Base-by-base conservation (phyloP, 2,888 invertebrate species). In the Acrobasis suavella region DNA sequence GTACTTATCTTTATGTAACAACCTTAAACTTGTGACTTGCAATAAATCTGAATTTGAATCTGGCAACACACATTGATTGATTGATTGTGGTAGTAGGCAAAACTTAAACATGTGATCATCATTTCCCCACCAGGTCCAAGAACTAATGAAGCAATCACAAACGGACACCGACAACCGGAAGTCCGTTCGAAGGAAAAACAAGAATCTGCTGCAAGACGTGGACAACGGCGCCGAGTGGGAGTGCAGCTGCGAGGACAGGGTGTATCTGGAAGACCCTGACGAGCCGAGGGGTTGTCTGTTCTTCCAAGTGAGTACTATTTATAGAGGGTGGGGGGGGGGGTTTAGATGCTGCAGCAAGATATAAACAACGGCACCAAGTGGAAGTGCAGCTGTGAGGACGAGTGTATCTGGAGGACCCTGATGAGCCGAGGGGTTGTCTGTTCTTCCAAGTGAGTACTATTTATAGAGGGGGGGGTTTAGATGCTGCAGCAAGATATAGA, bases 201-300 rank as follows among this genome's bases (percentile, higher is more conserved):
- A 84, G 60, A 89, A 90, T 49, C 38, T 89, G 0, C 72, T 87
- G 0, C 76, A 78, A 2, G 84, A 88, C 64, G 61, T 62, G 22
- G 69, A 69, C 22, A 66, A 67, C 10, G 62, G 54, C 1, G 67
- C 63, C 0, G 71, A 69, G 0, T 7, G 17, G 17, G 73, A 73
- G 12, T 87, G 87, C 58, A 64, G 70, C 0, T 87, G 88, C 55
- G 69, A 64, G 0, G 87, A 86, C 10, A 69, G 75, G 0, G 81
- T 90, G 1, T 65, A 80, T 9, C 65, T 90, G 0, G 92, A 92
- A 65, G 89, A 91, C 50, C 87, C 89, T 0, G 78, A 90, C 59
- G 90, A 94, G 60, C 94, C 94, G 0, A 85, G 89, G 42, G 95
- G 95, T 0, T 95, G 94, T 60, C 85, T 94, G 15, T 95, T 93